phyloP scores from a whole-genome alignment of 1,140 invertebrate genomes.

The Magallana gigas region DNA sequence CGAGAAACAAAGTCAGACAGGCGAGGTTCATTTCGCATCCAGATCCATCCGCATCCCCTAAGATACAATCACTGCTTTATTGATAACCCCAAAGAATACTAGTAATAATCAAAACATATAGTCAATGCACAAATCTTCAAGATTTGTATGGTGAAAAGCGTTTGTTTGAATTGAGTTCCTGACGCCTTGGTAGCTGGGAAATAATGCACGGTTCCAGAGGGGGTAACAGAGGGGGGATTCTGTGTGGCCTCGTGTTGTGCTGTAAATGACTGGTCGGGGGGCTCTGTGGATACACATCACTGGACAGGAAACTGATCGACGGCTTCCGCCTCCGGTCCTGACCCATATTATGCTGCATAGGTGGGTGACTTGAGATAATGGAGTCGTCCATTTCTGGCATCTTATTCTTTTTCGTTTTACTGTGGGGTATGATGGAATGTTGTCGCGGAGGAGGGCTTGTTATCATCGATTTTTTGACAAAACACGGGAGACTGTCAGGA shows the following conservation, averaged over 20 bases:
- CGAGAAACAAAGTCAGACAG: no score
- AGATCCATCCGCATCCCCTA: no score
- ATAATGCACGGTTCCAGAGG: not conserved
- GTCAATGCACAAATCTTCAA: no score
- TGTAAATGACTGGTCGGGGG: not conserved
- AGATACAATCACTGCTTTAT: no score
- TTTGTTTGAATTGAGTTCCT: not conserved
- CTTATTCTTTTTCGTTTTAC: not conserved
- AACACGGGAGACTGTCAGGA: not conserved
- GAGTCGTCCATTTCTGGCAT: not conserved
- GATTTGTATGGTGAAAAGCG: no score
- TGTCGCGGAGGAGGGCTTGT: not conserved
- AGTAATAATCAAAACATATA: no score
- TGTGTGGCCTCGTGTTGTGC: not conserved
- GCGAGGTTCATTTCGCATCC: no score
- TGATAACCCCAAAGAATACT: no score
- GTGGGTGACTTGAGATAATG: slow-evolving; percentile 12
- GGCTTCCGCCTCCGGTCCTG: not conserved
- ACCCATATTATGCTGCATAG: not conserved
- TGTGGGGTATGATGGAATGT: not conserved
- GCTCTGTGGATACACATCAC: not conserved
- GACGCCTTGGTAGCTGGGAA: not conserved
- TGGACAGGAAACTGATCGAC: not conserved
- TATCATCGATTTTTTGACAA: not conserved
- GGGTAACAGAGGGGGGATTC: not conserved